phyloP scores from a whole-genome alignment of 1,140 invertebrate genomes.

The Episyrphus balteatus region DNA sequence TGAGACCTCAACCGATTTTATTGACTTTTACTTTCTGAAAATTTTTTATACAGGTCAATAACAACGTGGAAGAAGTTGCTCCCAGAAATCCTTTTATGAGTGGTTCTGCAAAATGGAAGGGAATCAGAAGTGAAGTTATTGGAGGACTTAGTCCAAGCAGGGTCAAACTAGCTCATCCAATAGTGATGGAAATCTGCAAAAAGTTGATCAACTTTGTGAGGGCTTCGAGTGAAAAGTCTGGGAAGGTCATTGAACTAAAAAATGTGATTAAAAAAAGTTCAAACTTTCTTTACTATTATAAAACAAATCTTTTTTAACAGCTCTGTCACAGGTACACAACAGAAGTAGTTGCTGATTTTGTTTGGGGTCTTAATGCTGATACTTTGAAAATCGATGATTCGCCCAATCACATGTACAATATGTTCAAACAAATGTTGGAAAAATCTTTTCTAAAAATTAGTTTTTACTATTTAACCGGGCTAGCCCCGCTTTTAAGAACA shows the following conservation, averaged over 20 bases:
- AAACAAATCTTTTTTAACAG: conserved; percentile 9
- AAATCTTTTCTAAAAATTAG: conserved; percentile 11
- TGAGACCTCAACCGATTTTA: background rate
- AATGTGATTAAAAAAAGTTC: too few relatives aligned
- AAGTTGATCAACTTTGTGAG: conserved; percentile 11
- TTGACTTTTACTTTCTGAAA: background rate
- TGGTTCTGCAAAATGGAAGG: conserved; percentile 43
- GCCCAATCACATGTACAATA: conserved; percentile 12
- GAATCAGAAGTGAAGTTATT: conserved; percentile 39
- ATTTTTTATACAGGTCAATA: conserved; percentile 14
- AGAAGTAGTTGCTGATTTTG: conserved; percentile 38
- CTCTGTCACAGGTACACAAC: conserved; percentile 35
- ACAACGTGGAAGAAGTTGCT: conserved; percentile 35
- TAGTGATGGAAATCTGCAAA: conserved; percentile 22
- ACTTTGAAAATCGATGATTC: conserved; percentile 14
- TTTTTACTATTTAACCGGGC: conserved; percentile 11
- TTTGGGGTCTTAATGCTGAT: conserved; percentile 37
- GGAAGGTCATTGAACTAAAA: too few relatives aligned
- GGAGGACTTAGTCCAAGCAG: conserved; percentile 39
- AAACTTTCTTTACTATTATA: too few relatives aligned
- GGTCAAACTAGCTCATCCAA: conserved; percentile 19
- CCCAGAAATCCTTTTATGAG: conserved; percentile 37
- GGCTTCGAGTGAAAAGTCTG: too few relatives aligned
- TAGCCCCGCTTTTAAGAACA: conserved; percentile 13
- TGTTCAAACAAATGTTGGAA: conserved; percentile 12